A percentile compares a stretch with the other conserved stretches of the same genome.
Conservation (phyloP, 2,888 invertebrate species). For the Xestia rhomboidea region DNA sequence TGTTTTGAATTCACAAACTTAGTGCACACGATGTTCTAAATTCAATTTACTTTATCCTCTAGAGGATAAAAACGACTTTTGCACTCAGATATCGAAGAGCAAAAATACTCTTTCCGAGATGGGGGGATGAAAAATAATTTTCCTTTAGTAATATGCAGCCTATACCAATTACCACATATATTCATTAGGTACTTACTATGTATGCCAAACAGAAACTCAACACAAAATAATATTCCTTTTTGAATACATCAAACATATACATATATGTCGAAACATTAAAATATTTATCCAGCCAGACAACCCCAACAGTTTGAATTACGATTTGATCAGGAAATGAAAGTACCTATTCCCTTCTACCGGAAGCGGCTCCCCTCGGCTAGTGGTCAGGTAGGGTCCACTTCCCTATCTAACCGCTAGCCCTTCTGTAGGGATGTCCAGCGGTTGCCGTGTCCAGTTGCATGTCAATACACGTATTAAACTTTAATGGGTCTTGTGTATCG, state of each 20-base stretch:
- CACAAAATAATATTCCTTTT: not conserved
- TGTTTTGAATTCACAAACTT: no score
- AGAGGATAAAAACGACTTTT: no score
- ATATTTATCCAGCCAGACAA: conserved; percentile 32
- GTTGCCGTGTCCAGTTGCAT: conserved; percentile 59
- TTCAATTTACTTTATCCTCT: no score
- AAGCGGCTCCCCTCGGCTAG: conserved; percentile 74
- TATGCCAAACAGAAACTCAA: not conserved
- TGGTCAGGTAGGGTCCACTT: conserved; percentile 67
- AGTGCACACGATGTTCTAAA: no score
- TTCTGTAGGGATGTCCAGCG: conserved; percentile 73
- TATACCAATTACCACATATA: not conserved
- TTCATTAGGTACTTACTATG: not conserved
- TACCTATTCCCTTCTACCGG: conserved; percentile 75
- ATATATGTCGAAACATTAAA: conserved; percentile 29
- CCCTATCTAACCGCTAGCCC: no score
- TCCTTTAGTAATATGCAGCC: not conserved
- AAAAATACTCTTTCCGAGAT: no score
- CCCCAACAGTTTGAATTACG: conserved; percentile 65
- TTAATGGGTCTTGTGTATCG: conserved; percentile 64
- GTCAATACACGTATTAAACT: conserved; percentile 56
- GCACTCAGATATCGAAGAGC: no score
- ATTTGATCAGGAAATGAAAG: conserved; percentile 75
- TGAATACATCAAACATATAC: conserved; percentile 18
- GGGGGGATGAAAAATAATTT: no score